Conservation (phyloP, 2,113 vertebrate genomes). For the Cheirogaleus medius region DNA sequence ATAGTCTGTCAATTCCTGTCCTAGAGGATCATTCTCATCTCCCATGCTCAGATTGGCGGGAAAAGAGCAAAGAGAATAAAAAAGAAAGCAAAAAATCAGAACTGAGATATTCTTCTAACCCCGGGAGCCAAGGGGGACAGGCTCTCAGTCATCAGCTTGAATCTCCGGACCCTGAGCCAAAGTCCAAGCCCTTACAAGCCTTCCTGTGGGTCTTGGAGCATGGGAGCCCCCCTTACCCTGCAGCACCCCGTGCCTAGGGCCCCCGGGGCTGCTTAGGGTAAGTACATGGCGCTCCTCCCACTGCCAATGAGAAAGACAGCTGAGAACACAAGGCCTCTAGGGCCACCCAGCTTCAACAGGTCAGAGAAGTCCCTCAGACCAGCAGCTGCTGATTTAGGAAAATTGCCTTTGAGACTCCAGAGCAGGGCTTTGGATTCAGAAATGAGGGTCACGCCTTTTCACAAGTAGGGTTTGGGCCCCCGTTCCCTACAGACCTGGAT, state of each 20-base stretch:
- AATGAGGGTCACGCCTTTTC: neutral
- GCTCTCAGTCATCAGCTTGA: neutral
- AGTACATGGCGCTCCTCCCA: accelerated
- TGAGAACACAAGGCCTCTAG: neutral
- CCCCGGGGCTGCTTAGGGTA: neutral
- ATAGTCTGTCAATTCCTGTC: neutral
- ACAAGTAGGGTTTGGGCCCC: neutral
- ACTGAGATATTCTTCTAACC: neutral
- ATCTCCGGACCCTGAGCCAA: neutral
- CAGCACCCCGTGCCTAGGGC: neutral
- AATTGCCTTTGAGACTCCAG: neutral
- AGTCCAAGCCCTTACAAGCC: neutral
- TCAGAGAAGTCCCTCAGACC: neutral
- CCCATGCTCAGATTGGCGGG: neutral
- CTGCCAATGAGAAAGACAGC: neutral
- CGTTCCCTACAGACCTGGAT: neutral
- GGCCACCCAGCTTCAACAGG: neutral
- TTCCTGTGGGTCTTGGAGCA: neutral
- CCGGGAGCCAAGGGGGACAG: neutral
- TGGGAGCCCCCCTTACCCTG: neutral
- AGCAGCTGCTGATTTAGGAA: neutral
- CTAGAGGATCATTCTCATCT: neutral
- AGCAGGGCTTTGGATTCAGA: neutral
- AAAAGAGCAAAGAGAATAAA: neutral
- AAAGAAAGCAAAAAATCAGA: neutral